A percentile compares a stretch with the other conserved stretches of the same genome.
These are phyloP conservation scores for Cricetomys ansorgei DNA, from an alignment of 2,113 vertebrate genomes.

Conservation along the genomic window DNA sequence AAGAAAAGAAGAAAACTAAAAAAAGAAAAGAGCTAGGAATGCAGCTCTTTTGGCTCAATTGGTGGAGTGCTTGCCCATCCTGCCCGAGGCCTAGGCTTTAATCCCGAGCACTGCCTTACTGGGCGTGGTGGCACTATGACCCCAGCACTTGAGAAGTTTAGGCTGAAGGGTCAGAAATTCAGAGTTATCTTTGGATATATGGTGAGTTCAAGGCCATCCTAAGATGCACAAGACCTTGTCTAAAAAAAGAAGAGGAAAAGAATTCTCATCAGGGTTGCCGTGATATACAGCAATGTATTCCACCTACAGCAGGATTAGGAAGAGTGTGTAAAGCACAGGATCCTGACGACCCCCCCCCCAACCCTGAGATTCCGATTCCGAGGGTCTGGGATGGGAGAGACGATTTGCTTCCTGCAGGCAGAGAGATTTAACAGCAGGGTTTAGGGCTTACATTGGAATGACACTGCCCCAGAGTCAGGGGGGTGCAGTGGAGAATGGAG, in stretches of 20 bases:
- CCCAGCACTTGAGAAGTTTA: background rate
- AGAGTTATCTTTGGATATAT: background rate
- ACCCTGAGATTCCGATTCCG: background rate
- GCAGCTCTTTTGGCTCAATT: background rate
- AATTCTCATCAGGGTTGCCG: background rate
- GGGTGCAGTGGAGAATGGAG: background rate
- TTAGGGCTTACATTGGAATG: background rate
- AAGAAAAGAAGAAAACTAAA: no score
- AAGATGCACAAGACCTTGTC: background rate
- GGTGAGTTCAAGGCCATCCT: background rate
- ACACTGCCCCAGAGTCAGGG: background rate
- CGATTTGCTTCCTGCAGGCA: rapidly evolving
- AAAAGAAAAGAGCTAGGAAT: background rate
- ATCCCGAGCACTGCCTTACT: background rate
- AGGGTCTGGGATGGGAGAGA: rapidly evolving
- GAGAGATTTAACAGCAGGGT: background rate
- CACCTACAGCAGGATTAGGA: background rate
- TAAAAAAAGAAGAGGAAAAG: rapidly evolving
- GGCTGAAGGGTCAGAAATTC: background rate
- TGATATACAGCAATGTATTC: background rate
- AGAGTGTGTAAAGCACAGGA: background rate
- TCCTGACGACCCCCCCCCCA: background rate
- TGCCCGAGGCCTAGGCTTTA: background rate
- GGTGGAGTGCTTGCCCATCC: background rate
- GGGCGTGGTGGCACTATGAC: background rate